Percentiles rank a stretch among this genome's conserved stretches.
Evolutionary conservation across 1,140 invertebrate genomes (phyloP).

Genomic region (Eulimnadia texana): DNA sequence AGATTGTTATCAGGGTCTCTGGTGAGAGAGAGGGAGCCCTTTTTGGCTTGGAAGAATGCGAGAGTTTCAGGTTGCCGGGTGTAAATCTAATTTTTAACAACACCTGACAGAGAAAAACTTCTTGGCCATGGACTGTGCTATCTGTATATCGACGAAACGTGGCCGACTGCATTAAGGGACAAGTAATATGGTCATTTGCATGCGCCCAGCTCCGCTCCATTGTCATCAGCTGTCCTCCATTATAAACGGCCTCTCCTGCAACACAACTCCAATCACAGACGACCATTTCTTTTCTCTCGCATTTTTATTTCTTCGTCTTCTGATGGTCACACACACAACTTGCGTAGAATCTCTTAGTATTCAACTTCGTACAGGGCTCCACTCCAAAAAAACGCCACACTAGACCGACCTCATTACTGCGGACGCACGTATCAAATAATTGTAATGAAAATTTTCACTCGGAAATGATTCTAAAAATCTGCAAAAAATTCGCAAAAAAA

Average conservation of each 20-base stretch:
- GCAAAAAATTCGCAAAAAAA: too few relatives aligned
- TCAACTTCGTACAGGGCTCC: too few relatives aligned
- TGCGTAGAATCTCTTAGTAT: too few relatives aligned
- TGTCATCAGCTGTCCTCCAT: not conserved
- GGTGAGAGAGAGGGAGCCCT: not conserved
- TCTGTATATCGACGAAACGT: not conserved
- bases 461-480: too few relatives aligned
- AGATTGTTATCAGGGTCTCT: too few relatives aligned
- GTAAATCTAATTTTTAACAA: conserved; percentile 5
- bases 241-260: not conserved
- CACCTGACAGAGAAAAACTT: not conserved
- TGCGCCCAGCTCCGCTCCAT: not conserved
- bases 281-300: too few relatives aligned
- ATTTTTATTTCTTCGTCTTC: too few relatives aligned
- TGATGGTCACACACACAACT: too few relatives aligned
- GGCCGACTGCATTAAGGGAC: conserved; percentile 3
- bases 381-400: too few relatives aligned
- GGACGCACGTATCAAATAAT: too few relatives aligned
- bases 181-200: conserved; percentile 4
- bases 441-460: too few relatives aligned
- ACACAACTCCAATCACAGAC: not conserved
- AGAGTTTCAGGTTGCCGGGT: not conserved
- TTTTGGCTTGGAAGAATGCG: not conserved
- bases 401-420: too few relatives aligned
- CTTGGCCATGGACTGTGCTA: not conserved